Evolutionary conservation across 2,888 invertebrate genomes (phyloP), one percentile per base, ranked within the genome.

Genomic region (Globia sparganii): DNA sequence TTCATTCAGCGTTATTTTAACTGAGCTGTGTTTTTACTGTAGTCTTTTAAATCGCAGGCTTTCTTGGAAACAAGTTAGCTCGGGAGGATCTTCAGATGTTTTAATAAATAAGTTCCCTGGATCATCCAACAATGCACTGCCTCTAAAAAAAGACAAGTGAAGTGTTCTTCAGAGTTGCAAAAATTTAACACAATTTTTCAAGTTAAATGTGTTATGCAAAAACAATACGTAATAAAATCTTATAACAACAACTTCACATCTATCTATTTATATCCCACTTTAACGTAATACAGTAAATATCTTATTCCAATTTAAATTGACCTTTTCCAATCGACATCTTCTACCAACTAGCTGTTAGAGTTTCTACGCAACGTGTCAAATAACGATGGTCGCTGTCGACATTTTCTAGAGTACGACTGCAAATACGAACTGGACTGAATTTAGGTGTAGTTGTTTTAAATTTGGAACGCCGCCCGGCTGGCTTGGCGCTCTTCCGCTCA

Each of bases 381-480:
- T 80, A 85, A 91, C 86, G 88, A 76, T 91, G 91, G 91, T 82
- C 80, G 81, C 74, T 70, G 89, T 80, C 68, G 84, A 80, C 89
- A 91, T 91, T 91, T 91, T 90, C 85, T 83, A 88, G 89, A 89
- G 90, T 88, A 87, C 82, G 89, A 83, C 85, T 89, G 88, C 91
- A 91, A 91, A 91, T 89, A 88, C 89, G 89, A 87, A 93, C 91
- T 87, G 90, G 80, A 82, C 89, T 93, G 93, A 93, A 94, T 92
- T 90, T 94, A 93, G 93, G 91, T 93, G 93, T 93, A 91, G 93
- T 92, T 92, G 95, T 93, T 95, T 94, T 94, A 95, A 93, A 92
- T 94, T 96, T 96, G 96, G 96, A 95, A 90, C 95, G 76, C 78
- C 92, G 96, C 96, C 96, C 95, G 94, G 93, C 90, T 89, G 87